Evolutionary conservation across 1,140 invertebrate genomes (phyloP).

Genomic region (Drosophila orosa): DNA sequence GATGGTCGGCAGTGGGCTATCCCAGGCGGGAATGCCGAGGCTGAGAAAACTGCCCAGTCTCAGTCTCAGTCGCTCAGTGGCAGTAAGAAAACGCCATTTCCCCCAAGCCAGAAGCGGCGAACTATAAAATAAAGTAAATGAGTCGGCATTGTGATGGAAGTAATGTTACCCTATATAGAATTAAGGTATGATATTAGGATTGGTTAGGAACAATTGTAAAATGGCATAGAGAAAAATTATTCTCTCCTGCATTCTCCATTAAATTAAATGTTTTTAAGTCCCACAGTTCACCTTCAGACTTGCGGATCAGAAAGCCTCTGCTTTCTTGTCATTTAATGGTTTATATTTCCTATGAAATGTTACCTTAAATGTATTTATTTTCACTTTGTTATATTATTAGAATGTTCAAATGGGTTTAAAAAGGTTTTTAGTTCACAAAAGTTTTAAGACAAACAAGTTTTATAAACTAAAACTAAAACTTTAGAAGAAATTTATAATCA

Average conservation of each 20-base stretch:
- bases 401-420: no score
- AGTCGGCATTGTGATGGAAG: slow-evolving; percentile 5
- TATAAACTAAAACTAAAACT: background rate
- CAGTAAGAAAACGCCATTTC: slow-evolving; percentile 66
- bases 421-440: no score
- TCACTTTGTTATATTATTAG: no score
- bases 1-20: slow-evolving; percentile 15
- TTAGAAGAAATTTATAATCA: background rate
- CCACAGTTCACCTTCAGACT: no score
- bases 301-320: no score
- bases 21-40: slow-evolving; percentile 22
- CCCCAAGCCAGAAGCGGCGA: slow-evolving; percentile 44
- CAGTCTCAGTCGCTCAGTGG: slow-evolving; percentile 35
- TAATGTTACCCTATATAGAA: slow-evolving; percentile 7
- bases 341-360: no score
- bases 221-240: background rate
- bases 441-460: background rate
- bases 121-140: slow-evolving; percentile 64
- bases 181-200: background rate
- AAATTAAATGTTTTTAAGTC: background rate
- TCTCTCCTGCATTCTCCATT: background rate
- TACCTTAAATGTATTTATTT: no score
- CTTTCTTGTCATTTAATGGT: no score
- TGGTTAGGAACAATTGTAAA: background rate
- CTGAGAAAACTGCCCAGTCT: slow-evolving; percentile 61